phyloP scores from a whole-genome alignment of 2,113 vertebrate species.

The Calyptomena viridis region DNA sequence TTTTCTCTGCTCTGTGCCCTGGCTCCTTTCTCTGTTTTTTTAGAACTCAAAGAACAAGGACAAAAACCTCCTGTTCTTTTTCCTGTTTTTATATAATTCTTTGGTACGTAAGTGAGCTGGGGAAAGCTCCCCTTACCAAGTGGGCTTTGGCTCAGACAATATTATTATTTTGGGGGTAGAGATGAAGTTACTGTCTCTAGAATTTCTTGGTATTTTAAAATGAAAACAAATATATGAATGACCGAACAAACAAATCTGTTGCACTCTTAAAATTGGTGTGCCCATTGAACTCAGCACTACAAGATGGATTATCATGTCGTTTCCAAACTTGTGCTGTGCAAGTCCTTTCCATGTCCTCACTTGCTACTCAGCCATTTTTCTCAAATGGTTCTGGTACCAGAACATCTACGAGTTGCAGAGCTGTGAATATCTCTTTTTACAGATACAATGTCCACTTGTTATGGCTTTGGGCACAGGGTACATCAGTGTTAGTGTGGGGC shows the following conservation, averaged over 20 bases:
- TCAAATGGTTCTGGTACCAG: neutral
- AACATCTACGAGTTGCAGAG: neutral
- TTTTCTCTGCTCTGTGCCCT: neutral
- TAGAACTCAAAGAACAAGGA: neutral
- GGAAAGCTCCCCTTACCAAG: neutral
- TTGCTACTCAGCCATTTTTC: neutral
- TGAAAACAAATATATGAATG: neutral
- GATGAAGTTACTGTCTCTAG: neutral
- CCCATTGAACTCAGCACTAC: neutral
- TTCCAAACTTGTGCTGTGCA: neutral
- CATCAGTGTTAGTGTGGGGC: neutral
- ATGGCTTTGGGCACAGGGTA: neutral
- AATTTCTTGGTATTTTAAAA: neutral
- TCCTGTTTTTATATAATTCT: neutral
- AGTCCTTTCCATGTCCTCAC: neutral
- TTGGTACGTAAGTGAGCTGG: neutral
- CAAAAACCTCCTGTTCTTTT: neutral
- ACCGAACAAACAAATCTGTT: neutral
- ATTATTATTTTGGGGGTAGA: neutral
- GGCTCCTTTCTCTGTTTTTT: neutral
- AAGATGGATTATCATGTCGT: neutral
- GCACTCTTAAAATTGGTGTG: neutral
- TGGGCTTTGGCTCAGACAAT: neutral
- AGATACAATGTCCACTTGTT: fast-evolving
- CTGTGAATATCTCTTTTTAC: neutral